A percentile compares a stretch with the other conserved stretches of the same genome.
Conservation (phyloP, 2,888 invertebrate genomes). For the Sarcophaga variegata region DNA sequence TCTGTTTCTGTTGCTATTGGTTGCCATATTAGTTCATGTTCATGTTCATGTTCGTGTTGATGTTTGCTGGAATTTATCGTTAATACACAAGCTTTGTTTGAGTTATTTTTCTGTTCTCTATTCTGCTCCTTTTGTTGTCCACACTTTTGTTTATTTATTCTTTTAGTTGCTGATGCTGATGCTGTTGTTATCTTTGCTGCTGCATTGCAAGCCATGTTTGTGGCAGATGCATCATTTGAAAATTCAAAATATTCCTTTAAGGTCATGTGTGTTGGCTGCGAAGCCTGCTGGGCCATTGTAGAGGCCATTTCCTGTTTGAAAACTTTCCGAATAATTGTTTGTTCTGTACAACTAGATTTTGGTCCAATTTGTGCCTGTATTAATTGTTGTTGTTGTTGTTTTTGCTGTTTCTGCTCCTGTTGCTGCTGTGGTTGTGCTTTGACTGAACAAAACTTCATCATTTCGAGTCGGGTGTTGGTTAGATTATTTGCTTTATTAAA, state of each 20-base stretch:
- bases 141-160: conserved; percentile 56
- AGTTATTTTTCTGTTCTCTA: conserved; percentile 13
- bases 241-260: conserved; percentile 51
- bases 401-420: not conserved
- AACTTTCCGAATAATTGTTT: conserved; percentile 56
- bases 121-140: conserved; percentile 44
- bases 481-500: conserved; percentile 40
- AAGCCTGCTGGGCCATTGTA: conserved; percentile 54
- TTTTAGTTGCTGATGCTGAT: conserved; percentile 34
- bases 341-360: conserved; percentile 19
- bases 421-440: conserved; percentile 53
- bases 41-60: not conserved
- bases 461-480: conserved; percentile 6
- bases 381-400: conserved; percentile 31
- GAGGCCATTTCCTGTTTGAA: conserved; percentile 40
- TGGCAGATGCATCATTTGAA: conserved; percentile 28
- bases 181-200: not conserved
- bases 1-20: conserved; percentile 25
- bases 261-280: conserved; percentile 52
- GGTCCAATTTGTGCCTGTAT: conserved; percentile 43
- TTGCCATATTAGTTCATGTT: not conserved
- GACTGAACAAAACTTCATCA: conserved; percentile 9
- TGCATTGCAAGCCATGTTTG: not conserved
- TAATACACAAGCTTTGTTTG: conserved; percentile 33
- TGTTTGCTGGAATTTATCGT: conserved; percentile 34